Conservation (phyloP, 2,888 invertebrate species). For the Cosmia pyralina region DNA sequence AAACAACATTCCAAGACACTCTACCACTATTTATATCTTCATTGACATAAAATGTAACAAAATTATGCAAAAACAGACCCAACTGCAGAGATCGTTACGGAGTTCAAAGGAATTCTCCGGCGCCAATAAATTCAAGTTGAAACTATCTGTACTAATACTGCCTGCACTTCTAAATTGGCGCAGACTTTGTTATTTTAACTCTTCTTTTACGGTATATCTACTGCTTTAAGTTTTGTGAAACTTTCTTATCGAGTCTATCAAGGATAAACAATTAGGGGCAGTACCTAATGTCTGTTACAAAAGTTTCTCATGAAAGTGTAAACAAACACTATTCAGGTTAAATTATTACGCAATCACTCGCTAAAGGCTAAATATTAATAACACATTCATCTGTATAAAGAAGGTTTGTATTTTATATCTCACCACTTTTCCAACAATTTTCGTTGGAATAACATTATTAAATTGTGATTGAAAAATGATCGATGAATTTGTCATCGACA, state of each 20-base stretch:
- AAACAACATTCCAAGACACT: not conserved
- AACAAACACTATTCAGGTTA: not conserved
- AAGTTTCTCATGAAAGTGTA: not conserved
- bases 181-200: constrained; percentile 54
- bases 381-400: not conserved
- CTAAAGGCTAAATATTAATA: not conserved
- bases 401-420: not conserved
- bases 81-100: constrained; percentile 71
- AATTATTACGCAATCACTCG: not conserved
- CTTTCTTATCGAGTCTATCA: not conserved
- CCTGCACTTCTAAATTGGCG: constrained; percentile 66
- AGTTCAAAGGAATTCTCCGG: constrained; percentile 76
- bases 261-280: not conserved
- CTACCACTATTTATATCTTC: constrained; percentile 32
- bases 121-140: constrained; percentile 76
- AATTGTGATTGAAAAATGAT: not conserved
- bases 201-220: constrained; percentile 24
- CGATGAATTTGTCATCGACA: not conserved
- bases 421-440: not conserved
- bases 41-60: constrained; percentile 64
- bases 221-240: not conserved
- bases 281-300: not conserved
- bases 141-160: constrained; percentile 62
- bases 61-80: constrained; percentile 72
- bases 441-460: not conserved